Conservation (phyloP, 2,113 vertebrate genomes). For the Dasyprocta punctata region DNA sequence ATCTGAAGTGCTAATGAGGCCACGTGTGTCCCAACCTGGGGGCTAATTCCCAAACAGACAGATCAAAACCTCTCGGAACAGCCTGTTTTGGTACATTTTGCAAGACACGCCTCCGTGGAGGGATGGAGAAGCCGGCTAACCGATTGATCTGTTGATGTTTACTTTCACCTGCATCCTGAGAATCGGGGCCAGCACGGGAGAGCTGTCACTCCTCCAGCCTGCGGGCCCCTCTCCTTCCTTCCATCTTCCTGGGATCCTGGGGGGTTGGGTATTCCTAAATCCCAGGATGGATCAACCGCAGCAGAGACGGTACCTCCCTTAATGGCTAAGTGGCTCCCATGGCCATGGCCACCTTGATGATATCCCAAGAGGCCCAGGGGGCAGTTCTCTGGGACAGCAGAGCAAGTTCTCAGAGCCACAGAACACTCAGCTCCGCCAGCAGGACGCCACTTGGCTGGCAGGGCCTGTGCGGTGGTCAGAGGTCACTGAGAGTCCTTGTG, state of each 20-base stretch:
- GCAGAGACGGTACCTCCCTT: neutral
- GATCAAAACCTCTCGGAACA: neutral
- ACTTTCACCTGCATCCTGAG: rapidly evolving
- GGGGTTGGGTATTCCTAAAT: neutral
- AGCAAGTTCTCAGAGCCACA: neutral
- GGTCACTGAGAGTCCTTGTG: rapidly evolving
- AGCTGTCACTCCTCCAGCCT: rapidly evolving
- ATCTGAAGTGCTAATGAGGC: slow-evolving; percentile 34
- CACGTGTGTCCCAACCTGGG: rapidly evolving
- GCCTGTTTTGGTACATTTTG: neutral
- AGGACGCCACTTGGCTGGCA: neutral
- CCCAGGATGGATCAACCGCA: rapidly evolving
- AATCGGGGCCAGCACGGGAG: rapidly evolving
- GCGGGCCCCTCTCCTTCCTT: neutral
- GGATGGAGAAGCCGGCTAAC: neutral
- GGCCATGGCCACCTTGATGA: rapidly evolving
- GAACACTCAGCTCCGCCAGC: rapidly evolving
- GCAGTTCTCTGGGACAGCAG: rapidly evolving
- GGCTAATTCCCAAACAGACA: neutral
- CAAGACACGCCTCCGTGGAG: rapidly evolving
- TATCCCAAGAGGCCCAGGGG: neutral
- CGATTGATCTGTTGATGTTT: rapidly evolving
- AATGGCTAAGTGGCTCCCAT: neutral
- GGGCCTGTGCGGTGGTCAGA: neutral
- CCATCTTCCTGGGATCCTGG: neutral